Base-by-base conservation (phyloP, 2,113 vertebrate species). In the Rissa tridactyla region DNA sequence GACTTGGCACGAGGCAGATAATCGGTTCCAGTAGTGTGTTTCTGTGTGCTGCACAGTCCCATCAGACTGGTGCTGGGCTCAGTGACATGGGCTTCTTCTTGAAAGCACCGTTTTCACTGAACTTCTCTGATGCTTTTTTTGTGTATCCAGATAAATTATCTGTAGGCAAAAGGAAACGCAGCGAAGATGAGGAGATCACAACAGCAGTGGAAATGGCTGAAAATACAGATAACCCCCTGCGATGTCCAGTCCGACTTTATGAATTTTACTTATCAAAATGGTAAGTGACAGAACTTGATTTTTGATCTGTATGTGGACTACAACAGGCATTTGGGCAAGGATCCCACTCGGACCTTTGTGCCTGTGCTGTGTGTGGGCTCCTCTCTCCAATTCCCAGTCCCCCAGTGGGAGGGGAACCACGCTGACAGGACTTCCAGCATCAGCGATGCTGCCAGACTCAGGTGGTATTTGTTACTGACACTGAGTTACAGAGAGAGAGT, bases 221-320 rank as follows among this genome's bases (percentile, higher is more conserved):
- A 97, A 99, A 99, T 93, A 97, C 98, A 0, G 99, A 99, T 36
- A 99, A 99, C 92, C 99, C 99, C 38, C 98, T 99, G 54, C 98
- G 99, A 44, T 99, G 99, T 88, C 99, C 99, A 3, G 99, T 99
- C 60, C 98, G 99, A 80, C 99, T 99, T 23, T 99, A 99, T 61
- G 99, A 99, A 92, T 99, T 99, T 92, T 99, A 99, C 97, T 98
- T 99, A 79, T 99, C 99, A 38, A 99, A 99, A 97, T 99, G 99
- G 99, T 99, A 91, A 97, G 98, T 97, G 38, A 19, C 12, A 66
- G 51, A 82, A 12, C 15, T 38, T 61, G 42, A 14, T 3, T 25
- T 89, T 49, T 44, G 23, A 18, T 68, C 26, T n/a, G 19, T 69
- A 5, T 30, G 5, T 40, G 29, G 15, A n/a, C 16, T 36, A 15